Conservation (phyloP, 2,797 vertebrate genomes). For the Mareca strepera region DNA sequence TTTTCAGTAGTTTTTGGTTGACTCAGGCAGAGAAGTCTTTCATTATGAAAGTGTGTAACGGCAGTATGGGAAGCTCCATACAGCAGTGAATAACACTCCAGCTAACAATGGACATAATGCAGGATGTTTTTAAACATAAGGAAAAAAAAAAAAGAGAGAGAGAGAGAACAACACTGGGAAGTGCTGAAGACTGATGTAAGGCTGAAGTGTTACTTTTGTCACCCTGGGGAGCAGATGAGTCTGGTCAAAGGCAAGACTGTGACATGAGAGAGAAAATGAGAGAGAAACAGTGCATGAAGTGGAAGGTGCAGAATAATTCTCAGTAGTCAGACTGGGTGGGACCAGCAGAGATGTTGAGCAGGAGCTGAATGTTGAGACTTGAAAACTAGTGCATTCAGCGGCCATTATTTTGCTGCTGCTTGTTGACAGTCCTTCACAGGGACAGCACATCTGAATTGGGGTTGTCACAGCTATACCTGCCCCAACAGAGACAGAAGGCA, state of each 20-base stretch:
- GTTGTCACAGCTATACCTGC: background rate
- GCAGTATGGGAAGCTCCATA: background rate
- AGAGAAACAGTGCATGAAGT: background rate
- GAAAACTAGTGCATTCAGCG: fast-evolving
- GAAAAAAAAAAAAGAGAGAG: background rate
- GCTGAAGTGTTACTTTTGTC: background rate
- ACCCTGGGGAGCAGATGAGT: background rate
- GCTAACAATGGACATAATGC: background rate
- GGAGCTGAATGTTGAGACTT: background rate
- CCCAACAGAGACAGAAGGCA: background rate
- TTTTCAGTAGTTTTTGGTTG: slow-evolving; percentile 44
- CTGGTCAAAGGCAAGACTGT: background rate
- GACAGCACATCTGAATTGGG: background rate
- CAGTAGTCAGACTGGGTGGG: too few species aligned
- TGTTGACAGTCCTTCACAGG: background rate
- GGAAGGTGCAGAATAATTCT: background rate
- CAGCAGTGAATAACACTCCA: background rate
- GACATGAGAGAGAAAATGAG: background rate
- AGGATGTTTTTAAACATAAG: background rate
- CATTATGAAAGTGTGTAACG: background rate
- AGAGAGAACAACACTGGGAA: background rate
- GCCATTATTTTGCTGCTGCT: background rate
- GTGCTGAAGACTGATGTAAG: background rate
- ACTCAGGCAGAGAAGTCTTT: slow-evolving; percentile 16
- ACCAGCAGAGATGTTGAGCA: background rate